phyloP scores from a whole-genome alignment of 2,888 invertebrate genomes.

The Alsophila aescularia region DNA sequence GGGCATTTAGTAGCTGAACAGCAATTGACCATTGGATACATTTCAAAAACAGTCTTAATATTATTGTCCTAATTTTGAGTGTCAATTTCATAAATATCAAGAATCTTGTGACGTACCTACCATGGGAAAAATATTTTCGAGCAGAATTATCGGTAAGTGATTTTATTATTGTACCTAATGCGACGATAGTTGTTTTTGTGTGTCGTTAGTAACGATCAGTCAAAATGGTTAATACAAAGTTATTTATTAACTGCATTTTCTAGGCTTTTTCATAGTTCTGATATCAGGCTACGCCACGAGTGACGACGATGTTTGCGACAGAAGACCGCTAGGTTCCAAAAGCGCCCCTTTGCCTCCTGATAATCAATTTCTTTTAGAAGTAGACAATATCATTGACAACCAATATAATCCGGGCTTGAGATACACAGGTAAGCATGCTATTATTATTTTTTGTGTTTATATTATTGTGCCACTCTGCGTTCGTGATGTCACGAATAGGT shows the following conservation, averaged over 20 bases:
- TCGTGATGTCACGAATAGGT: too few species aligned
- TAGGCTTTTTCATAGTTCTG: conserved; percentile 28
- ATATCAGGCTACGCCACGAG: conserved; percentile 37
- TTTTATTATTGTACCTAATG: not conserved
- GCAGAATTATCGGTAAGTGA: conserved; percentile 9
- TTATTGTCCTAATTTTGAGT: not conserved
- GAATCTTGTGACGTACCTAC: too few species aligned
- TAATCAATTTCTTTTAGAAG: conserved; percentile 66
- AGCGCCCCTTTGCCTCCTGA: conserved; percentile 68
- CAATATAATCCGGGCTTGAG: conserved; percentile 57
- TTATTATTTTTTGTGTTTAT: too few species aligned
- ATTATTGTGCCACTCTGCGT: too few species aligned
- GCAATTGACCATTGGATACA: conserved; percentile 32
- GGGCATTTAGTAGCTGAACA: conserved; percentile 30
- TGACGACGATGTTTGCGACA: conserved; percentile 56
- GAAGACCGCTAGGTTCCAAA: conserved; percentile 62
- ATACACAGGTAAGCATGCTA: conserved; percentile 40
- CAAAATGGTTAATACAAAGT: not conserved
- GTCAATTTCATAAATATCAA: not conserved
- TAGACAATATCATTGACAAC: conserved; percentile 57
- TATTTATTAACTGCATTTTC: not conserved
- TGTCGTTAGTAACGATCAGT: too few species aligned
- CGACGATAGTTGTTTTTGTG: too few species aligned
- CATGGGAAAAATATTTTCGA: not conserved
- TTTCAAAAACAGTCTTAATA: conserved; percentile 1